These are phyloP conservation scores for Chloropsis cyanopogon DNA, from an alignment of 2,113 vertebrate genomes.

Conservation along the genomic window DNA sequence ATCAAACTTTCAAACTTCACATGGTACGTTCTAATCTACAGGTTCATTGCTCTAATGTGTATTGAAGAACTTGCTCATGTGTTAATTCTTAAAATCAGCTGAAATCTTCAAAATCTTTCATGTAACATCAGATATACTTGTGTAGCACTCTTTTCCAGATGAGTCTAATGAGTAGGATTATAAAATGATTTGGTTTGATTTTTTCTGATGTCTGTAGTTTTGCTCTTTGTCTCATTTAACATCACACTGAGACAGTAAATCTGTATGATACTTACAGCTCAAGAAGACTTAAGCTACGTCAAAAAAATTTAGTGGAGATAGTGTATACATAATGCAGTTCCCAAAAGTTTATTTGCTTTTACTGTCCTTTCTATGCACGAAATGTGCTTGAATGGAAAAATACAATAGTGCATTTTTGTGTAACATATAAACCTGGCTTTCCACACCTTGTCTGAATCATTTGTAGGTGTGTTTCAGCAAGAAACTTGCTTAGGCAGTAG, in stretches of 20 bases:
- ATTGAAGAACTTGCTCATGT: not conserved
- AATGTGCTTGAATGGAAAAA: constrained; percentile 58
- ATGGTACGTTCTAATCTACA: not conserved
- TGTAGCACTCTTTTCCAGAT: not conserved
- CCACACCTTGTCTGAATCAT: constrained; percentile 61
- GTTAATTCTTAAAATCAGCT: not conserved
- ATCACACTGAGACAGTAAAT: not conserved
- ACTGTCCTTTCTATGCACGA: not conserved
- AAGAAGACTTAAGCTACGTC: not conserved
- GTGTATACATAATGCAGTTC: not conserved
- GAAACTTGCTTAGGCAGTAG: constrained; percentile 61
- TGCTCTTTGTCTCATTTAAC: not conserved
- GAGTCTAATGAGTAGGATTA: not conserved
- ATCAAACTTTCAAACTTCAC: not conserved
- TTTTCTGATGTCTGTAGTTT: not conserved
- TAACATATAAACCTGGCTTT: constrained; percentile 34
- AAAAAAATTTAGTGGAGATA: not conserved
- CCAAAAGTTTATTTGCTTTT: not conserved
- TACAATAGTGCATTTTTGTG: constrained; percentile 53
- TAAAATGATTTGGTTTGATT: not conserved
- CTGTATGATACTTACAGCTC: not conserved
- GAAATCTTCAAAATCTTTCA: not conserved
- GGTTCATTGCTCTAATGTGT: not conserved
- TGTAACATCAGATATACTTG: not conserved
- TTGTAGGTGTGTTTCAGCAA: constrained; percentile 34